Conservation (phyloP, 1,140 invertebrate genomes). For the Homalodisca vitripennis region DNA sequence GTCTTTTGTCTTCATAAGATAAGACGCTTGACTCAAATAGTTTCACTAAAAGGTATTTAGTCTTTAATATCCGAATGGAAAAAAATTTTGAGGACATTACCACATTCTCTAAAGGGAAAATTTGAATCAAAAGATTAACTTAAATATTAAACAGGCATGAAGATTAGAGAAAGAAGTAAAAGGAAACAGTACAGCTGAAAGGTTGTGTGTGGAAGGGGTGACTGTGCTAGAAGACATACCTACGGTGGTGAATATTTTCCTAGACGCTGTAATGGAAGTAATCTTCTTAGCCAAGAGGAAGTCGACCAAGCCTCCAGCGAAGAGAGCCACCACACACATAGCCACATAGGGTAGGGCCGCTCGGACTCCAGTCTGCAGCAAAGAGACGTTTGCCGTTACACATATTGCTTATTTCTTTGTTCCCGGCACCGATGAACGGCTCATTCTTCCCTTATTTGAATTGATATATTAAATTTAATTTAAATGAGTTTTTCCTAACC, state of each 20-base stretch:
- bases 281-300: constrained; percentile 40
- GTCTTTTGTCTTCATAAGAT: too few relatives aligned
- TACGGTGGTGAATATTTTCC: constrained; percentile 45
- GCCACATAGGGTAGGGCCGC: constrained; percentile 67
- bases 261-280: constrained; percentile 37
- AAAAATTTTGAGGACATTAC: neutral
- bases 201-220: neutral
- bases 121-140: neutral
- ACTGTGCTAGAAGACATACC: constrained; percentile 36
- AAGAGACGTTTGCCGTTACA: too few relatives aligned
- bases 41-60: too few relatives aligned
- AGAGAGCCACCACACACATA: constrained; percentile 69
- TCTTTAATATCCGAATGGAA: too few relatives aligned
- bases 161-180: neutral
- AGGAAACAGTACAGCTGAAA: neutral
- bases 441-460: too few relatives aligned
- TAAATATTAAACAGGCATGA: neutral
- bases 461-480: too few relatives aligned
- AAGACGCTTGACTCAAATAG: too few relatives aligned
- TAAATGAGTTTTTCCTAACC: too few relatives aligned
- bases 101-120: neutral
- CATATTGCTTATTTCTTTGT: too few relatives aligned
- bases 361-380: constrained; percentile 66
- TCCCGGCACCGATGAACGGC: too few relatives aligned
- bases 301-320: constrained; percentile 53